Conservation (phyloP, 2,888 invertebrate species). For the Sarcophaga subvicina region DNA sequence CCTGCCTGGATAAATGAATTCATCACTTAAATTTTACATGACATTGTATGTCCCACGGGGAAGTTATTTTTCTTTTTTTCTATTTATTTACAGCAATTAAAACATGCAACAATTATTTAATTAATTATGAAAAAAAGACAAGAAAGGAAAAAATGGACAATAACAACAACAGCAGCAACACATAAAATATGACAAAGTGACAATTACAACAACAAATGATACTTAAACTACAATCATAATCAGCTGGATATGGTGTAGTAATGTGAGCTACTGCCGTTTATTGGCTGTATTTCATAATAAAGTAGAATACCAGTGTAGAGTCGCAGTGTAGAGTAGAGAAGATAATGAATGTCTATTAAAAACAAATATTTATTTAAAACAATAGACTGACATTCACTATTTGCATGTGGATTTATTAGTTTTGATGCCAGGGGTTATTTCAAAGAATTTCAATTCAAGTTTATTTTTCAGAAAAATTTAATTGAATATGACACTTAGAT, state of each 20-base stretch:
- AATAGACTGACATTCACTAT: neutral
- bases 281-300: too few relatives aligned
- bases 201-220: neutral
- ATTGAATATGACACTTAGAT: too few relatives aligned
- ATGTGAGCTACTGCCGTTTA: too few relatives aligned
- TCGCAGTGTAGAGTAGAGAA: neutral
- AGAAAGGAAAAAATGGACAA: neutral
- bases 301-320: too few relatives aligned
- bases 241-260: too few relatives aligned
- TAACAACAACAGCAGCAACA: neutral
- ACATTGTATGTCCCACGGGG: conserved; percentile 19
- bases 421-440: neutral
- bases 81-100: neutral
- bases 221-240: too few relatives aligned
- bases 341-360: conserved; percentile 9
- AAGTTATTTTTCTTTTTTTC: too few relatives aligned
- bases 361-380: conserved; percentile 2
- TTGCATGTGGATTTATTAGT: neutral
- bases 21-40: conserved; percentile 11
- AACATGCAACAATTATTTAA: conserved; percentile 41
- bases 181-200: conserved; percentile 4
- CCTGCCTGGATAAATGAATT: conserved; percentile 11
- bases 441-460: too few relatives aligned
- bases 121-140: conserved; percentile 31
- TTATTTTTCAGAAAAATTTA: too few relatives aligned